phyloP scores from a whole-genome alignment of 2,797 vertebrate species.

The Amniataba percoides region DNA sequence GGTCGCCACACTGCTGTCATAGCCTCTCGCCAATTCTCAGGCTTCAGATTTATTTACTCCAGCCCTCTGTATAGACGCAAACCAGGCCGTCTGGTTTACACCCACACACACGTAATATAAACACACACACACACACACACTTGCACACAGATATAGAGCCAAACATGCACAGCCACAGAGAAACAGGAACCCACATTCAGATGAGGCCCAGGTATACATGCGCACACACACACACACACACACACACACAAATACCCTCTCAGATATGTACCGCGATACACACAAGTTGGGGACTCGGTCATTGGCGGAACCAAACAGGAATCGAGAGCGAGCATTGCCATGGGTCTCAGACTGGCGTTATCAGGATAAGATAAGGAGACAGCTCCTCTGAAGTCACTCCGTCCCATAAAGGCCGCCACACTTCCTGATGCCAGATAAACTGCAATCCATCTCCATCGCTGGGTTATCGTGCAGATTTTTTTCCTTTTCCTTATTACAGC shows the following conservation, averaged over 20 bases:
- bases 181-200: slow-evolving; percentile 64
- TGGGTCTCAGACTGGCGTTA: slow-evolving; percentile 49
- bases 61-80: slow-evolving; percentile 70
- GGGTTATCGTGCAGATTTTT: slow-evolving; percentile 6
- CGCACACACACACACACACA: slow-evolving; percentile 23
- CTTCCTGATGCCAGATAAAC: slow-evolving; percentile 75
- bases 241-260: slow-evolving; percentile 26
- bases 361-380: slow-evolving; percentile 56
- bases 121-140: slow-evolving; percentile 60
- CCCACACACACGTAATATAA: slow-evolving; percentile 64
- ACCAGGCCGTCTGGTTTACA: slow-evolving; percentile 79
- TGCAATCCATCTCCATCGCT: slow-evolving; percentile 47
- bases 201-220: slow-evolving; percentile 49
- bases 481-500: slow-evolving; percentile 19
- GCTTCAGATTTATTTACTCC: slow-evolving; percentile 84
- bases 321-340: slow-evolving; percentile 39
- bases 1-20: slow-evolving; percentile 74
- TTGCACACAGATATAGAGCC: slow-evolving; percentile 53
- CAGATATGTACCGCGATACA: slow-evolving; percentile 31
- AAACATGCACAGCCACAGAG: slow-evolving; percentile 62
- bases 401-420: slow-evolving; percentile 50
- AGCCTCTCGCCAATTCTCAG: slow-evolving; percentile 58
- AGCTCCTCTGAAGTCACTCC: slow-evolving; percentile 48
- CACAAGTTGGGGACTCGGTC: slow-evolving; percentile 22
- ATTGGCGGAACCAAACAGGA: slow-evolving; percentile 61